A percentile compares a stretch with the other conserved stretches of the same genome.
Conservation (phyloP, 2,888 invertebrate species). For the Drosophila merina region DNA sequence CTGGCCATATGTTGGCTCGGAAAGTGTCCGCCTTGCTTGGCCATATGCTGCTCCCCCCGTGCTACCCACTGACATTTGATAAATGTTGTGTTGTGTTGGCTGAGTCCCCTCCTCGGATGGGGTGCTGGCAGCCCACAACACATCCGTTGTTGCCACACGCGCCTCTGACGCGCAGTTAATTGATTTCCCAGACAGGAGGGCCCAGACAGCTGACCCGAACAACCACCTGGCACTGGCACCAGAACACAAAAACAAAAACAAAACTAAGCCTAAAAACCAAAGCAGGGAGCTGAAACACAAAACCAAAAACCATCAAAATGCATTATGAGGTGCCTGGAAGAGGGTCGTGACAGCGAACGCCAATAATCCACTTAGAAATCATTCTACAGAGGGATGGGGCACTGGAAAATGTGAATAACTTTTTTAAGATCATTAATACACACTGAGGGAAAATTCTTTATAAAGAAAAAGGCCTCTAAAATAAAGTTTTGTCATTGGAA, state of each 20-base stretch:
- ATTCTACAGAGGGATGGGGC: constrained; percentile 16
- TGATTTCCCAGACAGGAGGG: constrained; percentile 65
- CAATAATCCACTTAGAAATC: constrained; percentile 68
- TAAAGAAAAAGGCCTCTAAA: too few species aligned
- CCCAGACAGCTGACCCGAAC: constrained; percentile 8
- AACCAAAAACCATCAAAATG: constrained; percentile 44
- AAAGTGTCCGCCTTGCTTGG: constrained; percentile 21
- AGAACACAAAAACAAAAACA: neutral
- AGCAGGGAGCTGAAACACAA: constrained; percentile 27
- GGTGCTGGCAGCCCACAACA: constrained; percentile 23
- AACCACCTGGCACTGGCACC: constrained; percentile 13
- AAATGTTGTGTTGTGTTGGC: constrained; percentile 53
- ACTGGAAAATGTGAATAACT: neutral
- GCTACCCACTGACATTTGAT: constrained; percentile 62
- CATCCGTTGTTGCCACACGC: constrained; percentile 60
- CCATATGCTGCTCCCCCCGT: constrained; percentile 58
- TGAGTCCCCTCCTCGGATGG: neutral
- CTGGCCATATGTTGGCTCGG: constrained; percentile 30
- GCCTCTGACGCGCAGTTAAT: constrained; percentile 69
- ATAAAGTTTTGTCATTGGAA: too few species aligned
- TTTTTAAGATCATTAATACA: neutral
- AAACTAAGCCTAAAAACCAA: constrained; percentile 7
- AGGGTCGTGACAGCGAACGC: constrained; percentile 45
- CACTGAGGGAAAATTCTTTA: neutral
- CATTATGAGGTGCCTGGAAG: constrained; percentile 24